These are phyloP conservation scores for Mamestra brassicae DNA, from an alignment of 2,888 invertebrate species.

Conservation along the genomic window DNA sequence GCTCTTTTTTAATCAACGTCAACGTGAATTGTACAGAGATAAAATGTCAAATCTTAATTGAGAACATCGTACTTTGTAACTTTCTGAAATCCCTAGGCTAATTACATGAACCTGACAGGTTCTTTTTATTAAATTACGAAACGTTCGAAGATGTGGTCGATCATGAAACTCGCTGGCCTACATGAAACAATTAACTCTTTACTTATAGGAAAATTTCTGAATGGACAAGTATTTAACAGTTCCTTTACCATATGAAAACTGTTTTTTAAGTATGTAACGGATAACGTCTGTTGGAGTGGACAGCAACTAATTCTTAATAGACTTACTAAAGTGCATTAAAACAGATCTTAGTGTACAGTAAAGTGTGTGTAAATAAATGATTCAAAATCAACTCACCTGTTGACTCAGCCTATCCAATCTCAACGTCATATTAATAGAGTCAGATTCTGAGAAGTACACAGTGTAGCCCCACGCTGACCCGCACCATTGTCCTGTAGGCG, in stretches of 20 bases:
- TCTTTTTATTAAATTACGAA: no score
- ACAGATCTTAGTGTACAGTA: no score
- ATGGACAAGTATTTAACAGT: not conserved
- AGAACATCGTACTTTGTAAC: not conserved
- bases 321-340: no score
- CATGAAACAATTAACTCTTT: not conserved
- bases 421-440: conserved; percentile 94
- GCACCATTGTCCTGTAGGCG: conserved; percentile 95
- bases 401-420: conserved; percentile 93
- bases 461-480: conserved; percentile 96
- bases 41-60: conserved; percentile 31
- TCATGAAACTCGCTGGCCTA: not conserved
- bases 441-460: conserved; percentile 96
- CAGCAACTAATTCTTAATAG: not conserved
- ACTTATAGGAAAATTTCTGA: not conserved
- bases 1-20: conserved; percentile 37
- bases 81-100: not conserved
- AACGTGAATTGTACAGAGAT: conserved; percentile 23
- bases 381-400: conserved; percentile 89
- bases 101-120: not conserved
- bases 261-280: not conserved
- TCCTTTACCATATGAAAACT: not conserved
- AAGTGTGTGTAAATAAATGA: no score
- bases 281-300: no score
- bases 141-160: not conserved